Evolutionary conservation across 2,113 vertebrate genomes (phyloP), one percentile per base, ranked within the genome.

Genomic region (Cyprinodon variegatus): DNA sequence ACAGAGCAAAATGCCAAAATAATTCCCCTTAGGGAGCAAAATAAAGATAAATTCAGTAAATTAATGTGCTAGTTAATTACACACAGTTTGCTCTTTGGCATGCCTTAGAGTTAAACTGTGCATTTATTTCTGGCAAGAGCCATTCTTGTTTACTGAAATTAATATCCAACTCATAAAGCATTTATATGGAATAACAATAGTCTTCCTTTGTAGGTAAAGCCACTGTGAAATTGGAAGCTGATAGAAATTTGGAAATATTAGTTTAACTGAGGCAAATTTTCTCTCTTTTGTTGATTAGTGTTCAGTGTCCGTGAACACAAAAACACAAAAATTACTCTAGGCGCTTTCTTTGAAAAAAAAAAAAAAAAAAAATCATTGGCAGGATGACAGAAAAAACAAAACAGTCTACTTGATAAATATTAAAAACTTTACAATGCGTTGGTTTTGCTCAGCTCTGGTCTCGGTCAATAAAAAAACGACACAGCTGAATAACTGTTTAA

Each of bases 271-370:
- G 68, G 45, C 72, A 71, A 53, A 79, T 86, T 83, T 60, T 46
- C 46, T 61, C 61, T 71, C 43, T 68, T 41, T 65, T 39, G 59
- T 76, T 81, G 61, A 88, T 83, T 68, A 82, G 72, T 70, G 77
- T 14, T 11, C 74, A 40, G 70, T 41, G 38, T 72, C 74, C 61
- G 45, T 76, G 72, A n/a, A 83, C 68, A 39, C 43, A 48, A 60
- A 78, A 70, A 83, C 77, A 71, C 74, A 61, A 74, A 68, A 69
- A 48, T 65, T 48, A 39, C 63, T 76, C 70, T 67, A 43, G 60
- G 61, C 62, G 62, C 12, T 59, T 59, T 61, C 53, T 3, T 53
- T 11, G 59, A 57, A 65, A 83, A 83, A 64, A 72, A 65, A 20
- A 72, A 65, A 20, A 29, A 29, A 29, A 29, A 29, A 29, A 29